These are phyloP conservation scores for Cladorhizidae sp. DNA, from an alignment of 37 sponge, comb jelly and placozoan species.

Conservation along the genomic window DNA sequence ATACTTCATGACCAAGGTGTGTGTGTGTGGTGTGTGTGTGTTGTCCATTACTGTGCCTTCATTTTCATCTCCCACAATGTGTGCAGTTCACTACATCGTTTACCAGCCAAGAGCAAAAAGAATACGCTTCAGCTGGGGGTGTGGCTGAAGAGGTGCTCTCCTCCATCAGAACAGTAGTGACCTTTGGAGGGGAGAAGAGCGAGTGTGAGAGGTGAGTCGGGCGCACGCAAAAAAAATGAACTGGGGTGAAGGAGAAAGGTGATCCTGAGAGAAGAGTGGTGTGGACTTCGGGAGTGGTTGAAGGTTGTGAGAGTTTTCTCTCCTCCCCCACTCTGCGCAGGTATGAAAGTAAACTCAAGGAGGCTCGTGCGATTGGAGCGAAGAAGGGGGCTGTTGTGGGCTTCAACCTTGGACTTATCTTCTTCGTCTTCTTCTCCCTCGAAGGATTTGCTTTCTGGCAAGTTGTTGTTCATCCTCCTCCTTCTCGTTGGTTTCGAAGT, in stretches of 20 bases:
- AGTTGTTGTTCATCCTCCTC: neutral
- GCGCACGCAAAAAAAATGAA: no score
- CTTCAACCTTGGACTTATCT: conserved; percentile 36
- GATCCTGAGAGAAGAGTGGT: no score
- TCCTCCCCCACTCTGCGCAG: conserved; percentile 10
- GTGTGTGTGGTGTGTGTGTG: no score
- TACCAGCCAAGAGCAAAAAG: conserved; percentile 73
- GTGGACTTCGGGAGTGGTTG: no score
- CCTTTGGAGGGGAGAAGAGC: conserved; percentile 89
- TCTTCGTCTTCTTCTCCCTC: conserved; percentile 56
- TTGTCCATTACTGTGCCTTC: no score
- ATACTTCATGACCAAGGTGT: conserved; percentile 24
- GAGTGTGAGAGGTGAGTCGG: conserved; percentile 47
- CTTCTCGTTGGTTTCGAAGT: no score
- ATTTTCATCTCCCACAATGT: no score
- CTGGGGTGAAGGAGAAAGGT: no score
- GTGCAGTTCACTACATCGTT: neutral
- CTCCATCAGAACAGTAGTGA: conserved; percentile 87
- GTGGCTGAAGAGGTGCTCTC: conserved; percentile 92
- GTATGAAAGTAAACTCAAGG: conserved; percentile 42
- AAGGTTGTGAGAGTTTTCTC: neutral
- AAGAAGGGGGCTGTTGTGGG: conserved; percentile 66
- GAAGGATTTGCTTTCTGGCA: conserved; percentile 67
- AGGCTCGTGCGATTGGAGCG: conserved; percentile 51
- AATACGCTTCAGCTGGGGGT: conserved; percentile 85